phyloP scores from a whole-genome alignment of 2,113 vertebrate genomes.

The Trichechus manatus region DNA sequence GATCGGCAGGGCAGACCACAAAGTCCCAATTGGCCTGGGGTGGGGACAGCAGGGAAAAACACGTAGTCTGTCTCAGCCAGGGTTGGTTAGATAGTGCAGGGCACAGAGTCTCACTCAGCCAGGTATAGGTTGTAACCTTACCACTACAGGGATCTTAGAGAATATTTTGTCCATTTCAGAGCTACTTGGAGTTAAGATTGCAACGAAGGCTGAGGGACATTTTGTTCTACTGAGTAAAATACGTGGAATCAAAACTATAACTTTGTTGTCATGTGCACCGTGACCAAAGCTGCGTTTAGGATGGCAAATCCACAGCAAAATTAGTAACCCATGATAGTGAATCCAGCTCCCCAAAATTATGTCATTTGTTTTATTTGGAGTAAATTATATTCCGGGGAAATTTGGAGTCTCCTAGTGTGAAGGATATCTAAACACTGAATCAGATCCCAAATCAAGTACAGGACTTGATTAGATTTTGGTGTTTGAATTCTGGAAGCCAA shows the following conservation, averaged over 20 bases:
- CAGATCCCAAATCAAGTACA: background rate
- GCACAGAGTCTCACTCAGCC: too few species aligned
- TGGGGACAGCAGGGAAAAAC: too few species aligned
- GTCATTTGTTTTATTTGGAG: background rate
- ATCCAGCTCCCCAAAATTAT: background rate
- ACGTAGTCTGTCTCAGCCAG: too few species aligned
- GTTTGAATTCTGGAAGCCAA: background rate
- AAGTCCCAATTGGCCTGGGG: too few species aligned
- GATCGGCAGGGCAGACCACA: too few species aligned
- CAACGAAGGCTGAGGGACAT: background rate
- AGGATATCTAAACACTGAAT: background rate
- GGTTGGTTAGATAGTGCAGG: too few species aligned
- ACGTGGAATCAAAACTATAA: background rate
- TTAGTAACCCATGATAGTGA: background rate
- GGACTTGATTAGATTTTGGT: background rate
- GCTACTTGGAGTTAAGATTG: background rate
- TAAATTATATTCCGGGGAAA: background rate
- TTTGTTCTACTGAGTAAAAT: background rate
- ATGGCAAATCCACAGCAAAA: background rate
- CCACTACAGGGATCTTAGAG: background rate
- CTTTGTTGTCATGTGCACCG: background rate
- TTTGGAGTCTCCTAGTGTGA: background rate
- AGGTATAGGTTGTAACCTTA: background rate
- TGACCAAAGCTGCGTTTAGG: background rate
- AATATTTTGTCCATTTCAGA: background rate